Conservation (phyloP, 1,140 invertebrate genomes). For the Drosophila azteca region DNA sequence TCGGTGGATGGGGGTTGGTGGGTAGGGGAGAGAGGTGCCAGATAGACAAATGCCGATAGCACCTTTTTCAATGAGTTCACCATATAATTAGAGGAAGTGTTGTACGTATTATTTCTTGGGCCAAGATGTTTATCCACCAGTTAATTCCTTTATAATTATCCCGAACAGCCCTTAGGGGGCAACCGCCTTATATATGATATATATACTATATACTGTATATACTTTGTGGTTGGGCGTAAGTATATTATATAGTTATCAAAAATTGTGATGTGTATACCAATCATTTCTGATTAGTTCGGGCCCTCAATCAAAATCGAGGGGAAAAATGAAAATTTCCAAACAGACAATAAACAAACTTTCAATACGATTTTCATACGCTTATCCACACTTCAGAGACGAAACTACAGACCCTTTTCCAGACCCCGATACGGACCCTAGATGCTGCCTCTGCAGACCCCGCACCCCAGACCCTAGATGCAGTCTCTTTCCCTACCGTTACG, state of each 20-base stretch:
- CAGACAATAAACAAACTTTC: slow-evolving; percentile 43
- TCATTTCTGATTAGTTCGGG: slow-evolving; percentile 52
- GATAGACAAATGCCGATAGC: slow-evolving; percentile 79
- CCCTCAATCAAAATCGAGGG: slow-evolving; percentile 42
- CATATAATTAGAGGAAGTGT: slow-evolving; percentile 67
- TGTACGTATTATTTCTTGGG: slow-evolving; percentile 15
- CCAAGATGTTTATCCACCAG: slow-evolving; percentile 64
- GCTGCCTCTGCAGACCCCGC: too few species aligned
- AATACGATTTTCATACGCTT: slow-evolving; percentile 68
- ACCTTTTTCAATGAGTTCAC: slow-evolving; percentile 63
- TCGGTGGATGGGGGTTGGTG: slow-evolving; percentile 39
- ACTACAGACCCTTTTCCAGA: slow-evolving; percentile 3
- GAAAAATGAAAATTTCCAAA: slow-evolving; percentile 32
- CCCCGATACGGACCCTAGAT: slow-evolving; percentile 9
- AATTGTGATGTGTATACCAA: slow-evolving; percentile 16
- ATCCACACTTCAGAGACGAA: slow-evolving; percentile 50
- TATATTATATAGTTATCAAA: slow-evolving; percentile 47
- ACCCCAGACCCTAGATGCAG: too few species aligned
- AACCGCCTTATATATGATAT: too few species aligned
- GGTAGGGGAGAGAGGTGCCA: slow-evolving; percentile 48
- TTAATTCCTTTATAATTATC: slow-evolving; percentile 78
- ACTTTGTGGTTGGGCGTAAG: background rate
- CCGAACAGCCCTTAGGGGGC: slow-evolving; percentile 5
- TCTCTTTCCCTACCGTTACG: too few species aligned
- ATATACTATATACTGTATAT: background rate